These are phyloP conservation scores for Nothocercus julius DNA, from an alignment of 2,113 vertebrate genomes.

Conservation along the genomic window DNA sequence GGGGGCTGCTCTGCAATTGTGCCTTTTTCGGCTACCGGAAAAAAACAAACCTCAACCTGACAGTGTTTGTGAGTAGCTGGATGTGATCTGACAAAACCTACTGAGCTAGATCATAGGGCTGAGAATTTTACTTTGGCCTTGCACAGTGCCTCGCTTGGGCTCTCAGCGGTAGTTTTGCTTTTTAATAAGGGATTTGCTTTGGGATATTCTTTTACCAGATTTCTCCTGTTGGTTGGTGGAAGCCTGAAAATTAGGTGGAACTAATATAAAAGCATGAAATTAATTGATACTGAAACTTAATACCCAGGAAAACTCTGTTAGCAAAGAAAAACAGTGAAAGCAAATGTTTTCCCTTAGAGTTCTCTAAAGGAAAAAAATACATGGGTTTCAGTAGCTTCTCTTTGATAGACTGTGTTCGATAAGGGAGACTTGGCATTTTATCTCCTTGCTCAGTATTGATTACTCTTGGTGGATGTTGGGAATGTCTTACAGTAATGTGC, in stretches of 20 bases:
- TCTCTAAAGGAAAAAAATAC: background rate
- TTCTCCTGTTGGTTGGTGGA: background rate
- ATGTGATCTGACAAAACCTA: background rate
- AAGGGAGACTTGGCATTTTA: background rate
- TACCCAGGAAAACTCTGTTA: background rate
- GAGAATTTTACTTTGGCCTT: background rate
- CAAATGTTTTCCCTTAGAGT: background rate
- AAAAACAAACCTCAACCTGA: background rate
- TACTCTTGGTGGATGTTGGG: background rate
- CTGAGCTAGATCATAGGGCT: background rate
- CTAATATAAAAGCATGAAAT: background rate
- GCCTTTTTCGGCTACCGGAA: constrained; percentile 28
- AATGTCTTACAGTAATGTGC: background rate
- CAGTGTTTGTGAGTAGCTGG: background rate
- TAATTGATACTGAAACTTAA: constrained; percentile 4
- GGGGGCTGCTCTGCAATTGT: constrained; percentile 27
- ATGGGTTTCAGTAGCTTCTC: background rate
- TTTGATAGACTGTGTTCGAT: background rate
- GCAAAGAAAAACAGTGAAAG: background rate
- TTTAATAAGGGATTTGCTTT: constrained; percentile 42
- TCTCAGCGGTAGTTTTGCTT: constrained; percentile 6
- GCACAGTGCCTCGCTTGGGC: background rate
- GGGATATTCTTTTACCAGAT: constrained; percentile 38
- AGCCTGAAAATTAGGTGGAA: constrained; percentile 25
- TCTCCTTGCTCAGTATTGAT: background rate